Percentiles rank a stretch among this genome's conserved stretches.
Conservation (phyloP, 2,888 invertebrate genomes). For the Trichopria drosophilae region DNA sequence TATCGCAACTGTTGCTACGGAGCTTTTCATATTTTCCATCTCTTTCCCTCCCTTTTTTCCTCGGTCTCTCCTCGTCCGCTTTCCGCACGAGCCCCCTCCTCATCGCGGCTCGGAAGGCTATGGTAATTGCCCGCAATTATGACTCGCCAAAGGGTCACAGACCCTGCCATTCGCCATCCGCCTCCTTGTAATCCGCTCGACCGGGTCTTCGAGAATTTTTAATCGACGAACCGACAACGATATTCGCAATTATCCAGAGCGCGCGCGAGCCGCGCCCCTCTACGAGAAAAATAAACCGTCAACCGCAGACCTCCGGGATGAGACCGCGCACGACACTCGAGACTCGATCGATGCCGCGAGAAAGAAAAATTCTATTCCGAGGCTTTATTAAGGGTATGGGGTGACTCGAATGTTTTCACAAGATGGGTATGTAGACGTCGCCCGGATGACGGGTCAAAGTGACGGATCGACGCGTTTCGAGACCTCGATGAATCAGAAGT, state of each 20-base stretch:
- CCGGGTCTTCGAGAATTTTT: conserved; percentile 40
- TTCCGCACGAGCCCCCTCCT: too few relatives aligned
- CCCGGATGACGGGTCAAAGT: too few relatives aligned
- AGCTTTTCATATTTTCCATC: conserved; percentile 5
- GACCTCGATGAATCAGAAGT: too few relatives aligned
- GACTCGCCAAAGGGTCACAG: conserved; percentile 48
- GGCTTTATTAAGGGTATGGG: too few relatives aligned
- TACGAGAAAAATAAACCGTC: conserved; percentile 29
- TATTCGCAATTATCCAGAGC: conserved; percentile 42
- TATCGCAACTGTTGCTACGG: conserved; percentile 38
- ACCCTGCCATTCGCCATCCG: conserved; percentile 33
- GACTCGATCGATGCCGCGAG: too few relatives aligned
- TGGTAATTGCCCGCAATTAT: conserved; percentile 53
- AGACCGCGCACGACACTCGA: too few relatives aligned
- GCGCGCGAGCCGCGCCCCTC: conserved; percentile 31
- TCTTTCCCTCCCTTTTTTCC: conserved; percentile 24
- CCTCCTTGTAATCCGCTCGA: conserved; percentile 16
- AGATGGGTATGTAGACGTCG: too few relatives aligned
- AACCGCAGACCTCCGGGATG: conserved; percentile 25
- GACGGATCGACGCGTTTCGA: too few relatives aligned
- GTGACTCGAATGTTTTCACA: too few relatives aligned
- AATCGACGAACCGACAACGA: conserved; percentile 40
- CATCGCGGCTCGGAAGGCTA: conserved; percentile 45
- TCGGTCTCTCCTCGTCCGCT: conserved; percentile 31
- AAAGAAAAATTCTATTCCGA: too few relatives aligned